Percentiles rank a stretch among this genome's conserved stretches.
These are phyloP conservation scores for Ligdia adustata DNA, from an alignment of 2,888 invertebrate species.

Conservation along the genomic window DNA sequence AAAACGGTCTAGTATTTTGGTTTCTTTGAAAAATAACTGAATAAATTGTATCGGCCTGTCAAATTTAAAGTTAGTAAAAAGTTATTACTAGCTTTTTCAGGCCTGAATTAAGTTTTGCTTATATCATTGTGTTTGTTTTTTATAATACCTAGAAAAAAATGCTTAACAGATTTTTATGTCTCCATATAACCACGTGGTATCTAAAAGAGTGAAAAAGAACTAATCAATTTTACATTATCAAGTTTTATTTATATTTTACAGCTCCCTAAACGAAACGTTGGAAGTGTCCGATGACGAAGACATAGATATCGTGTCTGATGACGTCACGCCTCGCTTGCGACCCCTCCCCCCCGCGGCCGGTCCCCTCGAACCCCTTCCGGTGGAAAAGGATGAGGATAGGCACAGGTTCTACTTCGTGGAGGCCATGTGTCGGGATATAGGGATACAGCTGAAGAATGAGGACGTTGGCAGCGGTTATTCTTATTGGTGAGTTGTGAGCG, in stretches of 20 bases:
- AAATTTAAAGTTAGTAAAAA: no score
- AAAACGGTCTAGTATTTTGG: no score
- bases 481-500: constrained; percentile 73
- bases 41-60: no score
- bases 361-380: constrained; percentile 53
- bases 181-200: no score
- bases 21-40: not conserved
- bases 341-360: constrained; percentile 17
- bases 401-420: constrained; percentile 65
- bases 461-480: constrained; percentile 69
- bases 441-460: constrained; percentile 70
- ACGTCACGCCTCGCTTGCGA: constrained; percentile 36
- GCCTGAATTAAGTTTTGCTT: no score
- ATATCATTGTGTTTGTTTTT: no score
- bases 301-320: constrained; percentile 54
- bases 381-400: constrained; percentile 57
- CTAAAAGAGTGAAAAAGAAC: no score
- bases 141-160: no score
- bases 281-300: constrained; percentile 63
- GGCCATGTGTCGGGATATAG: constrained; percentile 65
- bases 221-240: no score
- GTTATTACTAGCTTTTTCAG: no score
- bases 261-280: constrained; percentile 23
- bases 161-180: no score
- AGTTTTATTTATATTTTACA: not conserved